Evolutionary conservation across 2,888 invertebrate species (phyloP).

Genomic region (Zootermopsis nevadensis): DNA sequence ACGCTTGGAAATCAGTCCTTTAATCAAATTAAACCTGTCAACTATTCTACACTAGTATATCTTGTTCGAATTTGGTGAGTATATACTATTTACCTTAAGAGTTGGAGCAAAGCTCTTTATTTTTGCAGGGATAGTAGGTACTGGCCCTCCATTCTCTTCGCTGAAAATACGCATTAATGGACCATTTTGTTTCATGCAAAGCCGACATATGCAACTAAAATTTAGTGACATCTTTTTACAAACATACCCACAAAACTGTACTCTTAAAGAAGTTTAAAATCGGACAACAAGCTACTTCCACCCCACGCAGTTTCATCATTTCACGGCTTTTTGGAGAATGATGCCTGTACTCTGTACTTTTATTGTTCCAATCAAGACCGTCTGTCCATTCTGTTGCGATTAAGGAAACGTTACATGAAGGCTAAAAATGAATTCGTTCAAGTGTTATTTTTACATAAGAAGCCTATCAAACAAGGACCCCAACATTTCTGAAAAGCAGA

Average conservation of each 20-base stretch:
- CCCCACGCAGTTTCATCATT: background rate
- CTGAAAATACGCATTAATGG: constrained; percentile 4
- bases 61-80: too few species aligned
- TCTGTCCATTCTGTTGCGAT: too few species aligned
- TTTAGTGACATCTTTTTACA: constrained; percentile 10
- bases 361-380: too few species aligned
- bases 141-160: background rate
- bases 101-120: constrained; percentile 30
- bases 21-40: too few species aligned
- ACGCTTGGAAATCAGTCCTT: too few species aligned
- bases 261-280: background rate
- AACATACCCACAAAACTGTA: background rate
- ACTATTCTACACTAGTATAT: too few species aligned
- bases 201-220: constrained; percentile 14
- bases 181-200: constrained; percentile 8
- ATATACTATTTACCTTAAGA: background rate
- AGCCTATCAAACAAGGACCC: too few species aligned
- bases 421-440: too few species aligned
- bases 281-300: background rate
- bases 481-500: too few species aligned
- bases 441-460: too few species aligned
- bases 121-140: constrained; percentile 7
- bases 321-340: background rate
- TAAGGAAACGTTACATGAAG: too few species aligned
- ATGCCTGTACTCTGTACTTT: too few species aligned